Evolutionary conservation across 2,113 vertebrate genomes (phyloP).

Genomic region (Alethe diademata): DNA sequence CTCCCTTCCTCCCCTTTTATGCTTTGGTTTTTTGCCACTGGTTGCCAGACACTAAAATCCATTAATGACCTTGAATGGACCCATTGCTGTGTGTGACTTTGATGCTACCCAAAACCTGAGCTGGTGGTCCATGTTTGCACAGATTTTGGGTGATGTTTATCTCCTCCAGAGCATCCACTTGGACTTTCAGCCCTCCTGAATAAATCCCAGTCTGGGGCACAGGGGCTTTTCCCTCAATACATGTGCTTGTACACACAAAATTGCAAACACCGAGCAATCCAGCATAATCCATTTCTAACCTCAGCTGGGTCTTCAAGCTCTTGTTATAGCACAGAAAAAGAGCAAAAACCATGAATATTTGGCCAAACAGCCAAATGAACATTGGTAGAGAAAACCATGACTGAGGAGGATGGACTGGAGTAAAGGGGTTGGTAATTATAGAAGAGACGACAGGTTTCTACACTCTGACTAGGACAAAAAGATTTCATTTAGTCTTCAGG

Average conservation of each 20-base stretch:
- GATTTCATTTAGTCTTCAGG: background rate
- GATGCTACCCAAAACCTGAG: background rate
- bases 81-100: background rate
- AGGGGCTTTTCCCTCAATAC: background rate
- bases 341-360: background rate
- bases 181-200: background rate
- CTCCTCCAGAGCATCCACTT: background rate
- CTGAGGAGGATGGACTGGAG: background rate
- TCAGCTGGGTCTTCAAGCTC: background rate
- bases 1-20: background rate
- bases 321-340: background rate
- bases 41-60: background rate
- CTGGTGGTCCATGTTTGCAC: background rate
- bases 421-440: background rate
- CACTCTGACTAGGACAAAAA: background rate
- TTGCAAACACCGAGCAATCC: background rate
- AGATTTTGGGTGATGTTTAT: background rate
- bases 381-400: background rate
- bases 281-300: background rate
- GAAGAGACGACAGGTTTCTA: background rate
- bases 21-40: background rate
- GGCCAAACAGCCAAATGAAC: background rate
- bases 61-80: background rate
- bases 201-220: background rate
- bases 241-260: background rate